Base-by-base conservation (phyloP, 2,888 invertebrate genomes). In the Sminthurides aquaticus region DNA sequence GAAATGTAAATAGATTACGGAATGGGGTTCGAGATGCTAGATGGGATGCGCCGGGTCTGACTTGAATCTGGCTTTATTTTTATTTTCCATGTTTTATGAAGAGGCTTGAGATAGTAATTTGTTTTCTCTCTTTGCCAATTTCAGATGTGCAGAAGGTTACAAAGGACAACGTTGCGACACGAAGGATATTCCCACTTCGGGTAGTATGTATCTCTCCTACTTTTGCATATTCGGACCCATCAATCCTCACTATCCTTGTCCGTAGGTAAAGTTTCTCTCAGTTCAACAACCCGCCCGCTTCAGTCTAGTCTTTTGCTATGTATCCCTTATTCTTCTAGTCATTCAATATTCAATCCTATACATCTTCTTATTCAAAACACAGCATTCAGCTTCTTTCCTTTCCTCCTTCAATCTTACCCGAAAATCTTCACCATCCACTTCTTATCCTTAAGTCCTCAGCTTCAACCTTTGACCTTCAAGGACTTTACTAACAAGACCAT, bases 101-200 rank as follows among this genome's bases (percentile, higher is more conserved):
- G 63, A 48, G 63, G 64, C 52, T 62, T 67, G 60, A 63, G 66
- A 66, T 63, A 54, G 57, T 62, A 67, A 67, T 67, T 67, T 64
- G 67, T 67, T 67, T 52, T 63, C 57, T 68, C 43, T 63, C 28
- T 58, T 52, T 68, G 63, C 61, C 62, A 61, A 54, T 81, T 84
- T 18, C 83, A 89, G 89, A 82, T 90, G 89, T 81, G 86, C 86
- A 75, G 87, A 88, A 79, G 88, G 88, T 78, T 89, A 85, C 84
- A 85, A 85, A 78, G 89, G 89, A 77, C 84, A 84, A 79, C 85
- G 87, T 77, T 90, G 90, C 82, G 88, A 88, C 81, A 85, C 84
- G 80, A 89, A 90, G 85, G 86, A 86, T 80, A 85, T 87, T 78
- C 84, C 84, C 80, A 77, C 82, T 81, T 72, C 72, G 66, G 69